Conservation (phyloP, 2,888 invertebrate genomes). For the Netelia virgata region DNA sequence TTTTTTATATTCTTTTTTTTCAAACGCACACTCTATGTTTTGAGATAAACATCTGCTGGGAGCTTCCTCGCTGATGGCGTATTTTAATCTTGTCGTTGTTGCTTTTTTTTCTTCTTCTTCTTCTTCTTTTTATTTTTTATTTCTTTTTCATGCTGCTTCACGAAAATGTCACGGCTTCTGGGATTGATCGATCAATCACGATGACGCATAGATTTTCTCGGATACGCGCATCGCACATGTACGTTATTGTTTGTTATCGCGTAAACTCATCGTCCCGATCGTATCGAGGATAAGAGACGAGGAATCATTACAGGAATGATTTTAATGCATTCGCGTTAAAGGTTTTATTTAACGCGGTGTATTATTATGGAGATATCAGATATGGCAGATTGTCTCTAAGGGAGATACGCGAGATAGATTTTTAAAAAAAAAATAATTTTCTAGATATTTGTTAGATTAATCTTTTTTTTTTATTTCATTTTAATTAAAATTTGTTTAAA, state of each 20-base stretch:
- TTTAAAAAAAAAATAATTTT: too few relatives aligned
- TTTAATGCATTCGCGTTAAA: slow-evolving; percentile 18
- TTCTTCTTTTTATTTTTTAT: slow-evolving; percentile 1
- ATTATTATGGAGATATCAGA: slow-evolving; percentile 29
- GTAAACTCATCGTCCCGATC: slow-evolving; percentile 28
- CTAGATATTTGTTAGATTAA: too few relatives aligned
- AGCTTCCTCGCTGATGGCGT: slow-evolving; percentile 32
- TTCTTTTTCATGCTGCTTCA: background rate
- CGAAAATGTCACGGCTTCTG: background rate
- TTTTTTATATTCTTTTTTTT: slow-evolving; percentile 3
- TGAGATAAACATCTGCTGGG: slow-evolving; percentile 42
- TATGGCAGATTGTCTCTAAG: slow-evolving; percentile 20
- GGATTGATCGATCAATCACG: slow-evolving; percentile 40
- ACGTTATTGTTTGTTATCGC: background rate
- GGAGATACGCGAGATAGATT: too few relatives aligned
- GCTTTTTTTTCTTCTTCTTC: background rate
- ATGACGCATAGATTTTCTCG: slow-evolving; percentile 8
- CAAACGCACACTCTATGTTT: slow-evolving; percentile 48
- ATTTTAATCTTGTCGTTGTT: slow-evolving; percentile 30
- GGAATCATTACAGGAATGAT: slow-evolving; percentile 36
- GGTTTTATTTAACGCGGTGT: background rate
- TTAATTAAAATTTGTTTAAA: too few relatives aligned
- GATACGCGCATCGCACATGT: background rate
- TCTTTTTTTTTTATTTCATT: too few relatives aligned
- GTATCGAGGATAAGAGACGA: background rate